Base-by-base conservation (phyloP, 2,113 vertebrate species). In the Apodemus speciosus region DNA sequence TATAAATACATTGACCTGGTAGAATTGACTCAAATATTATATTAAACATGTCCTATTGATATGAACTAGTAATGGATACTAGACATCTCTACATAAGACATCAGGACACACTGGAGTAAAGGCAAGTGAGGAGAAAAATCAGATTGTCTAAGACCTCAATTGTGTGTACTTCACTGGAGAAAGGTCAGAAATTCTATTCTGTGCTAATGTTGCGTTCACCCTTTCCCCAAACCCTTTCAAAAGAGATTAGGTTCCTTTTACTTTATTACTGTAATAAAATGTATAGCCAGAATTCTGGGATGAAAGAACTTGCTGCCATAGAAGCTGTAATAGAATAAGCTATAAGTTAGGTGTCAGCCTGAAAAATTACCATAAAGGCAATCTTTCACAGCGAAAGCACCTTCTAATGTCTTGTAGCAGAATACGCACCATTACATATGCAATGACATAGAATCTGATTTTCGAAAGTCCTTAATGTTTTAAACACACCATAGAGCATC, bases 231-330 rank as follows among this genome's bases (percentile, higher is more conserved):
- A 85, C 73, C 58, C 85, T 94, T 96, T 95, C 88, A 72, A 94
- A 96, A 89, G 73, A 93, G 83, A 92, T 96, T 94, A 96, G 81
- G n/a, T 92, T 96, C 88, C 91, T 97, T 92, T 92, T 96, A 97
- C 90, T 97, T 97, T 95, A 97, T 96, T 96, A 95, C 94, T 80
- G 46, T 80, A 95, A 91, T 97, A 94, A 96, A 97, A 96, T 86
- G 46, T 93, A 87, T 21, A 46, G 62, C 81, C 81, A 90, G 92
- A 93, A 89, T 84, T 97, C 83, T 96, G 81, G 56, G 81, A 94
- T 94, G 64, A 93, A 95, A 93, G 80, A 88, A 53, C 16, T 83
- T 95, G 56, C 81, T 51, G 51, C 40, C 86, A 76, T 8, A 90
- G 93, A 91, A 95, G 81, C 88, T 92, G 6, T 95, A 93, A 96